A percentile compares a stretch with the other conserved stretches of the same genome.
Conservation (phyloP, 2,797 vertebrate species). For the Lateolabrax maculatus region DNA sequence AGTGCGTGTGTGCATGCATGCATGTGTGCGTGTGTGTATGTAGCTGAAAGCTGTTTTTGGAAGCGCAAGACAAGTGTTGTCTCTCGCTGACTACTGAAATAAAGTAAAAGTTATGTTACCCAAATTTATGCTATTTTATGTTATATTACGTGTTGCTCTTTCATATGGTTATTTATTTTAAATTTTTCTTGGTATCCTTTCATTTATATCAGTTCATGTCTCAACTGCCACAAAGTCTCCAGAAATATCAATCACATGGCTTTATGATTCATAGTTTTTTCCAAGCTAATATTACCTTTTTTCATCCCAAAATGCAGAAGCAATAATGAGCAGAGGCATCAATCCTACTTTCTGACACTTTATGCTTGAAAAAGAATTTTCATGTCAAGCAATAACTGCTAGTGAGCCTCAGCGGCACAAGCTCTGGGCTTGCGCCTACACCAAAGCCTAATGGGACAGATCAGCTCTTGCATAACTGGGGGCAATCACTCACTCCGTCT, state of each 20-base stretch:
- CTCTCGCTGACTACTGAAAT: conserved; percentile 23
- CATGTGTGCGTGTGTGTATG: background rate
- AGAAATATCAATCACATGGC: conserved; percentile 65
- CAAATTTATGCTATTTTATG: conserved; percentile 16
- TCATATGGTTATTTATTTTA: conserved; percentile 28
- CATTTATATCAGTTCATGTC: conserved; percentile 50
- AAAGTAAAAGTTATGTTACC: conserved; percentile 2
- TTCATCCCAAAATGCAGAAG: conserved; percentile 82
- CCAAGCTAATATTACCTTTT: conserved; percentile 77
- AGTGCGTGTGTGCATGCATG: background rate
- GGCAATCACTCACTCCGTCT: conserved; percentile 87
- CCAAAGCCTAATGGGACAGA: conserved; percentile 85
- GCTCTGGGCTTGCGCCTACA: conserved; percentile 77
- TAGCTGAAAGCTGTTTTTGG: background rate
- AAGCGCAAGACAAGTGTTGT: background rate
- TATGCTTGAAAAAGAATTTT: conserved; percentile 81
- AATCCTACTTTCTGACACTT: conserved; percentile 87
- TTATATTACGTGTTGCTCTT: conserved; percentile 17
- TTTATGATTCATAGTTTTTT: conserved; percentile 64
- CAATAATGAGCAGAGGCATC: conserved; percentile 84
- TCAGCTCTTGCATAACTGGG: conserved; percentile 85
- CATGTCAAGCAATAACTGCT: conserved; percentile 83
- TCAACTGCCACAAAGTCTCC: conserved; percentile 55
- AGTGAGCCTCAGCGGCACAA: conserved; percentile 71
- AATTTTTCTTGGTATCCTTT: conserved; percentile 41